A percentile compares a stretch with the other conserved stretches of the same genome.
phyloP scores from a whole-genome alignment of 2,888 invertebrate genomes.

The Caenorhabditis parvicauda region DNA sequence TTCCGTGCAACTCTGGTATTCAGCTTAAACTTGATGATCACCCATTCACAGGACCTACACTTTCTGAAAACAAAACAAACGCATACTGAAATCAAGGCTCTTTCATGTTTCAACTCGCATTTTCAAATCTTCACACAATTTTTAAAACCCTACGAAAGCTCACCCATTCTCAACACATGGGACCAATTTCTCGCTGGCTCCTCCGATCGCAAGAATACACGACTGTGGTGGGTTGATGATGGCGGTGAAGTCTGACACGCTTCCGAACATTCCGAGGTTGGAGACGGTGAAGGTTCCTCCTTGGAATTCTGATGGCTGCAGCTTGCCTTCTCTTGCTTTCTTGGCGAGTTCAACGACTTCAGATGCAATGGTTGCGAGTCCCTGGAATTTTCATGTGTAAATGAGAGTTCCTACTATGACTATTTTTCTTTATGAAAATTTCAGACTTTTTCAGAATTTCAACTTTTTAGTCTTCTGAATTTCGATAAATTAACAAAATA shows the following conservation, averaged over 20 bases:
- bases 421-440: too few relatives aligned
- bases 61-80: neutral
- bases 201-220: slow-evolving; percentile 72
- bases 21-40: too few relatives aligned
- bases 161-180: slow-evolving; percentile 52
- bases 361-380: slow-evolving; percentile 53
- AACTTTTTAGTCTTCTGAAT: neutral
- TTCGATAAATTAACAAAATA: neutral
- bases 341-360: slow-evolving; percentile 52
- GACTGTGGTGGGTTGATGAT: slow-evolving; percentile 75
- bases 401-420: too few relatives aligned
- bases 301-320: slow-evolving; percentile 72
- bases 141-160: slow-evolving; percentile 3
- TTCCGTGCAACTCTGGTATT: too few relatives aligned
- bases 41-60: too few relatives aligned
- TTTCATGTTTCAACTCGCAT: too few relatives aligned
- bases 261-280: slow-evolving; percentile 72
- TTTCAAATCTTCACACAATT: neutral
- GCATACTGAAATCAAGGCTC: too few relatives aligned
- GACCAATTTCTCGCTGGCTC: slow-evolving; percentile 57
- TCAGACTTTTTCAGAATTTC: too few relatives aligned
- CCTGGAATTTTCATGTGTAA: slow-evolving; percentile 24
- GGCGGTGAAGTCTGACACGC: slow-evolving; percentile 71
- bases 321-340: slow-evolving; percentile 67
- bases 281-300: slow-evolving; percentile 69